phyloP scores from a whole-genome alignment of 2,888 invertebrate species.

The Aphrophora alni region DNA sequence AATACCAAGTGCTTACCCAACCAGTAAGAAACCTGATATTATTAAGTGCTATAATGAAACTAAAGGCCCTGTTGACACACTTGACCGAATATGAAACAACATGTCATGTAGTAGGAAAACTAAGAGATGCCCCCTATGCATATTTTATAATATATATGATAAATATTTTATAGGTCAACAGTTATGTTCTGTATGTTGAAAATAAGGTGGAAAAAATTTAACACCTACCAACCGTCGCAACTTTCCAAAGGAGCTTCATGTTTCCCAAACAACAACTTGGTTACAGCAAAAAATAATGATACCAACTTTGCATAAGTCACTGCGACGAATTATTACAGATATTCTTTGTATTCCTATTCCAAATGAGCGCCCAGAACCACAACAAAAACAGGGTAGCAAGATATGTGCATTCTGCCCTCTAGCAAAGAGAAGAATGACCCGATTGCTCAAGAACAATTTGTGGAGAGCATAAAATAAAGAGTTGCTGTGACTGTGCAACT shows the following conservation, averaged over 20 bases:
- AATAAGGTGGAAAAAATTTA: neutral
- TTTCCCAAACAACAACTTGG: neutral
- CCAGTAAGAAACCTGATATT: conserved; percentile 49
- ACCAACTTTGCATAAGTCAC: neutral
- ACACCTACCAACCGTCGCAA: neutral
- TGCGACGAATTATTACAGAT: neutral
- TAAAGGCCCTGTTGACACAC: conserved; percentile 50
- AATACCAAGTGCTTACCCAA: conserved; percentile 38
- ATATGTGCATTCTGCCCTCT: conserved; percentile 14
- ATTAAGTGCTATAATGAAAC: conserved; percentile 50
- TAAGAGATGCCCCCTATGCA: conserved; percentile 12
- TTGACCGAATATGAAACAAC: conserved; percentile 38
- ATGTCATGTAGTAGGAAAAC: neutral
- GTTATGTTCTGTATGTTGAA: conserved; percentile 16
- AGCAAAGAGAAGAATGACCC: neutral
- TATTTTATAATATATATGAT: conserved; percentile 10
- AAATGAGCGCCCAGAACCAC: too few relatives aligned
- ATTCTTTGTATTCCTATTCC: too few relatives aligned
- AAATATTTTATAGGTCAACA: conserved; percentile 9
- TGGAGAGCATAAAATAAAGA: conserved; percentile 19
- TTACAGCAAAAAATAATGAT: neutral
- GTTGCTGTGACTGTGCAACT: conserved; percentile 10
- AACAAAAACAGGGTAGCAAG: conserved; percentile 1
- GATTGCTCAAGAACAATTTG: neutral
- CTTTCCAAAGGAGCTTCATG: neutral